Evolutionary conservation across 2,888 invertebrate genomes (phyloP), one percentile per base, ranked within the genome.

Genomic region (Auanema sp.): DNA sequence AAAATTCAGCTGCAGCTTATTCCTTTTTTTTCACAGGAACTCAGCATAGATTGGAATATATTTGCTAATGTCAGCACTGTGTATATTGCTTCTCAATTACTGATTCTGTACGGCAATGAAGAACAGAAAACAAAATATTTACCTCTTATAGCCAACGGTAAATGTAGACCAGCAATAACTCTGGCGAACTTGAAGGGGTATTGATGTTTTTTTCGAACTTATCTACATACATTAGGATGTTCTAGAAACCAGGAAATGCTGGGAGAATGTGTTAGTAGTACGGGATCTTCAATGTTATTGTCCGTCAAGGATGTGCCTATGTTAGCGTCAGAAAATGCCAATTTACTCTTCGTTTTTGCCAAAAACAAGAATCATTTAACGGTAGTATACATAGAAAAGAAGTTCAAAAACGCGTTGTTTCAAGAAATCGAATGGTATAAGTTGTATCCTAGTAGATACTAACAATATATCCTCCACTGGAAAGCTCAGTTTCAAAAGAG

Each of bases 341-440:
- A 83, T 56, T 58, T 83, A 50, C 75, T 78, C 58, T 53, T 83
- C 33, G 69, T 79, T 42, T 78, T 83, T 55, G 79, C 76, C 4
- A 68, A 72, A 47, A 59, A 54, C 51, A 57, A 56, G 50, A 58
- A 65, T 51, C 41, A 40, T 40, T 14, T 25, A 14, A 58, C 50
- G 14, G 58, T 58, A n/a, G 14, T 12, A 21, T 52, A 23, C n/a
- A n/a, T n/a, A n/a, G n/a, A n/a, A n/a, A n/a, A n/a, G n/a, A n/a
- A n/a, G n/a, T n/a, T n/a, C n/a, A n/a, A n/a, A n/a, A n/a, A n/a
- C n/a, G n/a, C n/a, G n/a, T n/a, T n/a, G n/a, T 33, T 33, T 33
- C 8, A 33, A 33, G 33, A 33, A 33, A 33, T 33, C 33, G 3
- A 8, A 33, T 33, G 8, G 33, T 33, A 33, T 33, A 5, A 33